Base-by-base conservation (phyloP, 2,888 invertebrate genomes). In the Amphiduros pacificus region DNA sequence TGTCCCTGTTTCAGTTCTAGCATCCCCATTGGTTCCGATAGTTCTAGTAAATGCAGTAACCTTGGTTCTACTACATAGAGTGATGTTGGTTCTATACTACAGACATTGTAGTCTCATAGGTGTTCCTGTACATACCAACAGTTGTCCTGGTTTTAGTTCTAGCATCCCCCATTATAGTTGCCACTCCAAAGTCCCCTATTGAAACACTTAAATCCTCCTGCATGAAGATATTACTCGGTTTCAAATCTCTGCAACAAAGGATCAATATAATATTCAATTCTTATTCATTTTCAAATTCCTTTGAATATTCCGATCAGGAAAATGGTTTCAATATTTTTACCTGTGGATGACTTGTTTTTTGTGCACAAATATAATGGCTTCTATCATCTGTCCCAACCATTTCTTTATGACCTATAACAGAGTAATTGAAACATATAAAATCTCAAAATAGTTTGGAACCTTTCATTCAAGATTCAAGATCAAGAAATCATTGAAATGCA, bases 111-210 rank as follows among this genome's bases (percentile, higher is more conserved):
- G n/a, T n/a, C n/a, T n/a, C n/a, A n/a, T n/a, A 36, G 36, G 9
- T 36, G 17, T 36, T 20, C n/a, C 22, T n/a, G 9, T 29, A 58
- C 73, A 69, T 48, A 79, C 80, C 73, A 27, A 73, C 68, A 24
- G 73, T 66, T 24, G 73, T 71, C 20, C 81, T 66, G 5, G 80
- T 77, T 58, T 76, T 75, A 4, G 78, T 79, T 1, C 73, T 60
- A 22, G 75, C 73, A 69, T 81, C 81, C 9, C 71, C 73, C 76
- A 81, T 79, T 28, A 81, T 71, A 4, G 79, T 78, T 29, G 77
- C 72, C 28, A 81, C 81, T 58, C 79, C 76, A 69, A 80, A 77
- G 66, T 81, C 81, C 27, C 80, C 79, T 24, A 81, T 55, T 20
- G 71, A 70, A 28, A 78, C 60, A 9, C 72, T 73, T 53, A 68